phyloP scores from a whole-genome alignment of 2,888 invertebrate species.

The Pandemis corylana region DNA sequence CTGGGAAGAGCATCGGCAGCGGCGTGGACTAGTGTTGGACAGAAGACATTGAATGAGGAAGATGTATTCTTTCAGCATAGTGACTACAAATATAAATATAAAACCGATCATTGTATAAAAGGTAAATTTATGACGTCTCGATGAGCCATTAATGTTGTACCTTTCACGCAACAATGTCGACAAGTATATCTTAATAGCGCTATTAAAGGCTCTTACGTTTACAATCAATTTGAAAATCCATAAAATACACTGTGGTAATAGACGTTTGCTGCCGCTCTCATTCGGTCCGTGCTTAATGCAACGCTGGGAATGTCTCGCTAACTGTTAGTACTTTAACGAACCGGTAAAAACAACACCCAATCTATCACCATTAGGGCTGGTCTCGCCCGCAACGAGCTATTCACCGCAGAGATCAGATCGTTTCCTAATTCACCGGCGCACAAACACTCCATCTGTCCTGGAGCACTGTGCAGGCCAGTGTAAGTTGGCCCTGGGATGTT shows the following conservation, averaged over 20 bases:
- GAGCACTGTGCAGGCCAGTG: slow-evolving; percentile 1
- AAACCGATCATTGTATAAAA: neutral
- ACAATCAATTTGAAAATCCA: slow-evolving; percentile 9
- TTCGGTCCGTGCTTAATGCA: neutral
- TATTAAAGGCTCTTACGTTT: slow-evolving; percentile 4
- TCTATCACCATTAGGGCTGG: slow-evolving; percentile 38
- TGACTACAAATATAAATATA: neutral
- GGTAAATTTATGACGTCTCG: neutral
- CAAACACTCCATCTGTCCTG: slow-evolving; percentile 10
- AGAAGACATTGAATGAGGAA: too few species aligned
- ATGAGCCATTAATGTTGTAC: neutral
- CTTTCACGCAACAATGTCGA: slow-evolving; percentile 8
- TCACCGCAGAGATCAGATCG: slow-evolving; percentile 32
- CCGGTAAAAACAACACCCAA: slow-evolving; percentile 32
- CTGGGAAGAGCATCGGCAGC: neutral
- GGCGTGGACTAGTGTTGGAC: neutral
- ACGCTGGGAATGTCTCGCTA: slow-evolving; percentile 12
- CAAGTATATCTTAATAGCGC: slow-evolving; percentile 7
- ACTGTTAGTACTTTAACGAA: neutral
- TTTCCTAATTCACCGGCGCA: slow-evolving; percentile 32
- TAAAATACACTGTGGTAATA: slow-evolving; percentile 1
- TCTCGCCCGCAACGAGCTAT: slow-evolving; percentile 21
- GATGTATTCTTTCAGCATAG: neutral
- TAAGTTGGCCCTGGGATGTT: slow-evolving; percentile 9
- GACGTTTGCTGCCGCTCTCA: neutral